Conservation (phyloP, 2,113 vertebrate genomes). For the Lophotis ruficrista region DNA sequence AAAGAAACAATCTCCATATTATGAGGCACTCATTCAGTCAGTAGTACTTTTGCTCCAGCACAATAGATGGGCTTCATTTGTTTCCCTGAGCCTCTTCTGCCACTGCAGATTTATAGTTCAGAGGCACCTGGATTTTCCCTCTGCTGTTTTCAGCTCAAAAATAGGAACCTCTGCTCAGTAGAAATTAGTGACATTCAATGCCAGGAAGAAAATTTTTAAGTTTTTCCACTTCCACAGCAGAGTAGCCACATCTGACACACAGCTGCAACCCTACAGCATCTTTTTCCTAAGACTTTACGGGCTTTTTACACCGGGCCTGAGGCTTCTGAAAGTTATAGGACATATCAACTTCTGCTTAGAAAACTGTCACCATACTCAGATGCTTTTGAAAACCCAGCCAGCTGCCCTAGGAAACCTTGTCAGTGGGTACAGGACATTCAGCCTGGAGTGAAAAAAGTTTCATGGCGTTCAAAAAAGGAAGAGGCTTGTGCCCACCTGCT, state of each 20-base stretch:
- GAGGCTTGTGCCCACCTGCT: neutral
- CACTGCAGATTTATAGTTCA: neutral
- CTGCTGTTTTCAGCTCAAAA: neutral
- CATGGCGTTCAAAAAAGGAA: neutral
- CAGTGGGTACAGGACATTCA: neutral
- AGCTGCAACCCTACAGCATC: neutral
- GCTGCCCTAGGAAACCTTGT: neutral
- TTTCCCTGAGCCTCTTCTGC: neutral
- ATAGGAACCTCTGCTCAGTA: neutral
- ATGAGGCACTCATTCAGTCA: neutral
- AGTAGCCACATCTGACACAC: neutral
- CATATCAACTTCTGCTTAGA: neutral
- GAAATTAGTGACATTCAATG: neutral
- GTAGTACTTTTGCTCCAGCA: neutral
- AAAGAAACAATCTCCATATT: constrained; percentile 13
- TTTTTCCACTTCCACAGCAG: neutral
- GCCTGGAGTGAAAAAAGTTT: neutral
- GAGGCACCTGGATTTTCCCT: neutral
- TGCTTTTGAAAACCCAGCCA: neutral
- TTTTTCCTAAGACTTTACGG: neutral
- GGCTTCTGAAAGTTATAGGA: neutral
- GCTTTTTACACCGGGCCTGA: neutral
- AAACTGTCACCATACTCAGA: neutral
- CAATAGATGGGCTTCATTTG: neutral
- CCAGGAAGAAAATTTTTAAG: neutral